phyloP scores from a whole-genome alignment of 2,113 vertebrate genomes.

The Ophthalmolycus amberensis region DNA sequence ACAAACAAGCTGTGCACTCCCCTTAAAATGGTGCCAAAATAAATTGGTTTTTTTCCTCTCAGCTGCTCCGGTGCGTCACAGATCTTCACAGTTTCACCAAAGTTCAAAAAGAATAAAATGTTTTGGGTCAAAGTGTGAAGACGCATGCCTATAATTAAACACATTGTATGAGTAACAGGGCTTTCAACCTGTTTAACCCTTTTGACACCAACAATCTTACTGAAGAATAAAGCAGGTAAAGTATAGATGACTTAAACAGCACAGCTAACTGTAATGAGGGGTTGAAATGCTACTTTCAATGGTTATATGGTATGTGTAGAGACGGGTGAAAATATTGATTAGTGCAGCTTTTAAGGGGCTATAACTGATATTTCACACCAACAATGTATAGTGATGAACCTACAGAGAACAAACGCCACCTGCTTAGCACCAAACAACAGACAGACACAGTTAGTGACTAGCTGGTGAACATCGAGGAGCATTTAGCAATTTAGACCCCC shows the following conservation, averaged over 20 bases:
- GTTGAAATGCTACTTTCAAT: no score
- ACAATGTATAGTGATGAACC: not conserved
- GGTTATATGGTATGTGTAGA: no score
- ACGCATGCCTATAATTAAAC: no score
- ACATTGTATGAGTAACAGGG: no score
- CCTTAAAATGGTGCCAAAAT: conserved; percentile 13
- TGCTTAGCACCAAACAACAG: not conserved
- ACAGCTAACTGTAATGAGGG: no score
- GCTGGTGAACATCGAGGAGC: no score
- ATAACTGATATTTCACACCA: not conserved
- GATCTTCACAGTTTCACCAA: not conserved
- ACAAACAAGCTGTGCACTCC: conserved; percentile 2
- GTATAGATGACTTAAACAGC: no score
- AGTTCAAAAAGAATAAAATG: not conserved
- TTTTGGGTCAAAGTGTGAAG: no score
- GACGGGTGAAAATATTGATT: no score
- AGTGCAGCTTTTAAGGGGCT: not conserved
- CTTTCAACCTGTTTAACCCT: no score
- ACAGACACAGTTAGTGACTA: not conserved
- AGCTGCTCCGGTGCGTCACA: not conserved
- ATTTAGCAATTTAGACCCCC: not conserved
- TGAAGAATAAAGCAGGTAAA: no score
- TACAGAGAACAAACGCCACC: not conserved
- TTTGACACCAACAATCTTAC: no score
- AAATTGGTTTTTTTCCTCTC: conserved; percentile 1